These are phyloP conservation scores for Leiothrix lutea DNA, from an alignment of 2,113 vertebrate genomes.

Conservation along the genomic window DNA sequence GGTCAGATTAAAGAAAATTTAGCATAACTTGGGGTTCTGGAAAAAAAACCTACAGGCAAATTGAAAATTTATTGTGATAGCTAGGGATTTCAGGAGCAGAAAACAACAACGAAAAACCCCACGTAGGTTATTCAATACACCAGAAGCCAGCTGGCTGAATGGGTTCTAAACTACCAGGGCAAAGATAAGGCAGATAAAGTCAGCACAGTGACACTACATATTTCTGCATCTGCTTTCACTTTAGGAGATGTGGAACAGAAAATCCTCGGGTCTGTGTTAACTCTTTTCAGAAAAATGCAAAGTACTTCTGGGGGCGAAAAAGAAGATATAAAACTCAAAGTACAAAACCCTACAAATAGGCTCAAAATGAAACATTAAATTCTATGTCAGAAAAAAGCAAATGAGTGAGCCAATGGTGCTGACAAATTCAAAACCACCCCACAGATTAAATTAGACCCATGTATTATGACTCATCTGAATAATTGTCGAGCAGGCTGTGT, in stretches of 20 bases:
- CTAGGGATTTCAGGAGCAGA: not conserved
- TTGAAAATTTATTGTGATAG: not conserved
- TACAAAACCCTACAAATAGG: not conserved
- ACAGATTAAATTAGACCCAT: constrained; percentile 1
- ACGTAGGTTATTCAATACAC: not conserved
- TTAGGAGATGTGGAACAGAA: not conserved
- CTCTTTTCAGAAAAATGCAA: not conserved
- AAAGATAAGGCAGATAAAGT: not conserved
- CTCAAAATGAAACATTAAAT: not conserved
- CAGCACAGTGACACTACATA: not conserved
- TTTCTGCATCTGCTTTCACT: not conserved
- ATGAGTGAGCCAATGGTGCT: not conserved
- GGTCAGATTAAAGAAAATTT: not conserved
- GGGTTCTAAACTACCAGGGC: not conserved
- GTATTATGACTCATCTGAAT: constrained; percentile 32
- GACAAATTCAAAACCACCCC: constrained; percentile 5
- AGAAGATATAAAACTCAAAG: not conserved
- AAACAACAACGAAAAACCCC: not conserved
- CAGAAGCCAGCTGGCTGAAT: not conserved
- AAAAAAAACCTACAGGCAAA: not conserved
- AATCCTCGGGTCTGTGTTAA: not conserved
- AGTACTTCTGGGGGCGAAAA: rapidly evolving
- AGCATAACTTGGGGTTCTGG: rapidly evolving
- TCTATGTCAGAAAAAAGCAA: not conserved
- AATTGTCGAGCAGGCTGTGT: constrained; percentile 1